Conservation (phyloP, 2,797 vertebrate genomes). For the Luscinia luscinia region DNA sequence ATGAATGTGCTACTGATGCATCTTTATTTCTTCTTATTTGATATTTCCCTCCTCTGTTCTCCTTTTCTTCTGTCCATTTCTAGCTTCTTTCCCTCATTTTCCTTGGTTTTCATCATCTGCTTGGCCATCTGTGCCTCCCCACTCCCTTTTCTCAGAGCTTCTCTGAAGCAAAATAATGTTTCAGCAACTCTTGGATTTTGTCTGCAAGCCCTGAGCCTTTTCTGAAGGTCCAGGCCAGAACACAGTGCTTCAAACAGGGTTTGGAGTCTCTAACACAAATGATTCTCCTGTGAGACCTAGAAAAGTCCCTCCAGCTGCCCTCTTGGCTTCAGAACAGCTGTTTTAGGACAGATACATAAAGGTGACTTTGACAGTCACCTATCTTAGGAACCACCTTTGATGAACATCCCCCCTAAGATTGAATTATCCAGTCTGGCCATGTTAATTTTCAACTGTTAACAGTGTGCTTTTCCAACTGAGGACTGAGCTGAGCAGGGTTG, state of each 20-base stretch:
- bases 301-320: background rate
- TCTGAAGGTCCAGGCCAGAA: background rate
- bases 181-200: background rate
- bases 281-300: background rate
- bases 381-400: background rate
- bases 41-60: fast-evolving
- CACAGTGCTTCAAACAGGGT: background rate
- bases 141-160: background rate
- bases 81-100: background rate
- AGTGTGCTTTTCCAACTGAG: background rate
- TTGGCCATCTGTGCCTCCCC: constrained; percentile 26
- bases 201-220: background rate
- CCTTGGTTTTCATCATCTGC: background rate
- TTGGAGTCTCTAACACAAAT: background rate
- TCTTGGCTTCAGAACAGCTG: background rate
- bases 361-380: background rate
- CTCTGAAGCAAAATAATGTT: background rate
- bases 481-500: background rate
- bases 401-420: background rate
- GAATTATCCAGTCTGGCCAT: background rate
- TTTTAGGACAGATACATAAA: background rate
- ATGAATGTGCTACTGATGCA: background rate
- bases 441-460: background rate
- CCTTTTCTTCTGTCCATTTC: background rate
- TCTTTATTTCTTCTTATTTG: background rate